Evolutionary conservation across 2,888 invertebrate species (phyloP).

Genomic region (Leptura quadrifasciata): DNA sequence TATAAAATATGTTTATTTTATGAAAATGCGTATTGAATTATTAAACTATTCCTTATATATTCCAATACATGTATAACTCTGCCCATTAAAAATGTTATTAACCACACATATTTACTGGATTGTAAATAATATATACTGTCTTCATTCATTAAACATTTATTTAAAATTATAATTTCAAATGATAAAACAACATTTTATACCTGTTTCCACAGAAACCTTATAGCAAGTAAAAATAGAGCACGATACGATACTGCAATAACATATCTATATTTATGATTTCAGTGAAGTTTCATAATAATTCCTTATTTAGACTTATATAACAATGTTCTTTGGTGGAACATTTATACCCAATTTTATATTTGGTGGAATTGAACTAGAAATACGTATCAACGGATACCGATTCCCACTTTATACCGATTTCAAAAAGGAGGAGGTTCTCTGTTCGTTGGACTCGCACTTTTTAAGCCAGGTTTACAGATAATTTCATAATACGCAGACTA

Average conservation of each 20-base stretch:
- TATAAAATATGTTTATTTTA: constrained; percentile 54
- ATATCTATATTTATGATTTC: constrained; percentile 12
- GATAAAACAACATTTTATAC: constrained; percentile 39
- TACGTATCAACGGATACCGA: too few relatives aligned
- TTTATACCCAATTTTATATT: not conserved
- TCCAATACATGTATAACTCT: constrained; percentile 8
- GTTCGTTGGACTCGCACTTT: too few relatives aligned
- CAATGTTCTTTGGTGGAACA: not conserved
- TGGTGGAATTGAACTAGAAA: not conserved
- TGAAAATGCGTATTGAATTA: constrained; percentile 55
- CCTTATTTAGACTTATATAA: not conserved
- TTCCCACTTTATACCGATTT: too few relatives aligned
- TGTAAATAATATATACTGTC: constrained; percentile 39
- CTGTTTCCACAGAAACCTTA: constrained; percentile 8
- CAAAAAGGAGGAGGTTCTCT: too few relatives aligned
- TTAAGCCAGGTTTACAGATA: too few relatives aligned
- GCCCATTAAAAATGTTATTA: constrained; percentile 53
- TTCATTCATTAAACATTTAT: constrained; percentile 61
- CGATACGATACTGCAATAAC: constrained; percentile 11
- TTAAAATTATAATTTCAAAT: constrained; percentile 59
- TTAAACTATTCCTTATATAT: constrained; percentile 51
- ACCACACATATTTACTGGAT: constrained; percentile 29
- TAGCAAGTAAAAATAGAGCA: constrained; percentile 23
- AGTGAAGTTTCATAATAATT: constrained; percentile 4
- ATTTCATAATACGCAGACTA: too few relatives aligned